phyloP scores from a whole-genome alignment of 1,140 invertebrate species.

The Drosophila melanica region DNA sequence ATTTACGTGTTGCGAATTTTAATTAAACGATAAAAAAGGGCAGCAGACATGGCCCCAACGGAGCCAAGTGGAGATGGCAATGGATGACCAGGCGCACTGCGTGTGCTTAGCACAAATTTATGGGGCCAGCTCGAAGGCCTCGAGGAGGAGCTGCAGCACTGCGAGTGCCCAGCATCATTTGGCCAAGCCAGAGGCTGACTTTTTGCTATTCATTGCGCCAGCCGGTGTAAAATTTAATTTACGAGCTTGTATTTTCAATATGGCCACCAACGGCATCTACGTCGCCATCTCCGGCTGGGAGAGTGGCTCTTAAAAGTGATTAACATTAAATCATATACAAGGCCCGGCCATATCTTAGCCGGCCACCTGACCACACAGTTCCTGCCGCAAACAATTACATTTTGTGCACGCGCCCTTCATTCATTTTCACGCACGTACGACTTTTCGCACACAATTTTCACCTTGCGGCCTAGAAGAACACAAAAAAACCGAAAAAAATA shows the following conservation, averaged over 20 bases:
- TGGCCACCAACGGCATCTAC: conserved; percentile 28
- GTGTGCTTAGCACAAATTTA: conserved; percentile 80
- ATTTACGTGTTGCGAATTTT: conserved; percentile 83
- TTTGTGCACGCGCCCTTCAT: conserved; percentile 61
- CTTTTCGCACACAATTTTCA: conserved; percentile 82
- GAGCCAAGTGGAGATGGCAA: conserved; percentile 30
- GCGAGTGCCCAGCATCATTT: conserved; percentile 56
- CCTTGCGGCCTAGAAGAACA: conserved; percentile 47
- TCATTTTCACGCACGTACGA: conserved; percentile 79
- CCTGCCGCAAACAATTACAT: conserved; percentile 69
- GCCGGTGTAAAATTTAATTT: conserved; percentile 80
- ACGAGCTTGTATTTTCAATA: conserved; percentile 80
- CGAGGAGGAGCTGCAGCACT: conserved; percentile 1
- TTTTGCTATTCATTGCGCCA: conserved; percentile 68
- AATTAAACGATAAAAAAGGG: conserved; percentile 80
- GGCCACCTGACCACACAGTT: conserved; percentile 68
- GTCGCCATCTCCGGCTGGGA: conserved; percentile 7
- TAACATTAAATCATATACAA: conserved; percentile 78
- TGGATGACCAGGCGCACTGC: conserved; percentile 71
- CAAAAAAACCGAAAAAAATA: background rate
- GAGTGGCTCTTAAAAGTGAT: conserved; percentile 68
- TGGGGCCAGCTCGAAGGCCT: conserved; percentile 43
- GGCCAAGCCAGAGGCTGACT: conserved; percentile 33
- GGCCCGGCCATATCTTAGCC: conserved; percentile 65
- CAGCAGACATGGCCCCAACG: conserved; percentile 53